These are phyloP conservation scores for Mercenaria mercenaria DNA, from an alignment of 1,140 invertebrate species.

Conservation along the genomic window DNA sequence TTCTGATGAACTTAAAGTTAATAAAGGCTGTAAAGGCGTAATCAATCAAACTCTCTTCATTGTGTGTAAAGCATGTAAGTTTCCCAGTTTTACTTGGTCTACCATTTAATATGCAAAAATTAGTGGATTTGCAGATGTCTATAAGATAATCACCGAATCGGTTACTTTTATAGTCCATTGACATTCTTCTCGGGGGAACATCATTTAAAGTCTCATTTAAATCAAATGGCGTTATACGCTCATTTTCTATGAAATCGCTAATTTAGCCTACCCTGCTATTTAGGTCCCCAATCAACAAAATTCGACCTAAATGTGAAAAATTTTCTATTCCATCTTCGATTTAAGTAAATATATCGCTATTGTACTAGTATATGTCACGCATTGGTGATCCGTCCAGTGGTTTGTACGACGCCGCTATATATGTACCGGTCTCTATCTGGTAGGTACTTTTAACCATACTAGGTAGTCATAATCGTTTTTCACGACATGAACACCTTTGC, in stretches of 20 bases:
- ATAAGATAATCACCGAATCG: background rate
- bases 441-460: no score
- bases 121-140: slow-evolving; percentile 22
- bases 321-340: background rate
- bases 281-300: background rate
- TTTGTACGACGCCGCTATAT: background rate
- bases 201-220: background rate
- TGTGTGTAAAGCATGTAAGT: background rate
- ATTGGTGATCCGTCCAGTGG: background rate
- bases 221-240: background rate
- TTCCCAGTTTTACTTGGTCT: background rate
- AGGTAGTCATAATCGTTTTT: no score
- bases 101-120: slow-evolving; percentile 5
- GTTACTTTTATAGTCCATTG: slow-evolving; percentile 15
- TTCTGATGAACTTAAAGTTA: background rate
- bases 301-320: background rate
- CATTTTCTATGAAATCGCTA: background rate
- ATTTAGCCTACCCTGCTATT: background rate
- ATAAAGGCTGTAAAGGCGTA: background rate
- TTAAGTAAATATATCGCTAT: background rate
- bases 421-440: no score
- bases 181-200: background rate
- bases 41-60: background rate
- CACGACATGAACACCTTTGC: no score
- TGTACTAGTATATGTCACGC: background rate